Base-by-base conservation (phyloP, 1,140 invertebrate genomes). In the Yoshiicerus persimilis region DNA sequence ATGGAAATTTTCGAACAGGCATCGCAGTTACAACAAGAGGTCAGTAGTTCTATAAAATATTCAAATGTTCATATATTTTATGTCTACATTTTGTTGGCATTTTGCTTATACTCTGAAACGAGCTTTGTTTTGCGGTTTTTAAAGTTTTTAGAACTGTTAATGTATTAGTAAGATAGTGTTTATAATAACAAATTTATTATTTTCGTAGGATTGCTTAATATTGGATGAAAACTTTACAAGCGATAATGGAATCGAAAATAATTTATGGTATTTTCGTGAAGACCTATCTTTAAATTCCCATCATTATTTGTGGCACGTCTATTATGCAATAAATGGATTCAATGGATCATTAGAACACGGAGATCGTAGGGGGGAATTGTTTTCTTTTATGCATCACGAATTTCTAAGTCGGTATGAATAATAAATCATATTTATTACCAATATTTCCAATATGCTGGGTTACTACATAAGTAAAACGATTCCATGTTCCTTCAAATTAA, bases 341-440 rank as follows among this genome's bases (percentile, higher is more conserved):
- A 20, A n/a, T n/a, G n/a, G n/a, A n/a, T n/a, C 20, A 13, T 1
- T 20, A n/a, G n/a, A n/a, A 20, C 41, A 20, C 80, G 64, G 8
- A 77, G 86, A 87, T 80, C 86, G 86, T 4, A 25, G 86, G 13
- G 86, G 64, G 1, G 86, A 87, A 47, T 36, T 87, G 0, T 87
- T 87, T 23, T 77, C 8, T 87, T 77, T 47, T 41, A 87, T 87
- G 64, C 86, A 87, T 34, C 86, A 87, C 25, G 75, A 83, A 10
- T 25, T 87, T 34, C 23, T 87, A 20, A 20, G 13, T 47, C 8
- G 41, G 41, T 47, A n/a, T n/a, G n/a, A n/a, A n/a, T n/a, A n/a
- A n/a, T n/a, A n/a, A n/a, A n/a, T n/a, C n/a, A n/a, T n/a, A n/a
- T n/a, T n/a, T n/a, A n/a, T n/a, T n/a, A n/a, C n/a, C n/a, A n/a